A percentile compares a stretch with the other conserved stretches of the same genome.
These are phyloP conservation scores for Tenthredo amoena DNA, from an alignment of 2,888 invertebrate species.

Conservation along the genomic window DNA sequence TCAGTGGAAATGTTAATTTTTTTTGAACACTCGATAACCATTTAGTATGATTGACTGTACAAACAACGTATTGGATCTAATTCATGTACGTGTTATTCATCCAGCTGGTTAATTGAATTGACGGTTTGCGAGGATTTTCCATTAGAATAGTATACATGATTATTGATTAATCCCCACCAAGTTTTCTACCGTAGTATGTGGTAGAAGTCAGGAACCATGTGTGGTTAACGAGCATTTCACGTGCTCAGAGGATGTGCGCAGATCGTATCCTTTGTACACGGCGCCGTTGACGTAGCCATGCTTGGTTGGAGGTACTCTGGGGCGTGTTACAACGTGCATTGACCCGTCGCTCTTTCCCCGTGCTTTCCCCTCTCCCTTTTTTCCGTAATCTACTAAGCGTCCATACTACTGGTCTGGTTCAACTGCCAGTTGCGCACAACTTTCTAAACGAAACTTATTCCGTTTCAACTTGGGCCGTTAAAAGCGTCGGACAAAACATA, in stretches of 20 bases:
- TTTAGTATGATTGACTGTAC: not conserved
- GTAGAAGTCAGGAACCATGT: slow-evolving; percentile 58
- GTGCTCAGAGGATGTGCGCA: slow-evolving; percentile 60
- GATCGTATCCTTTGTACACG: slow-evolving; percentile 52
- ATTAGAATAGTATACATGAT: slow-evolving; percentile 64
- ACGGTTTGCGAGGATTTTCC: slow-evolving; percentile 59
- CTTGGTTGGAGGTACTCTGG: slow-evolving; percentile 49
- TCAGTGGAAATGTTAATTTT: not conserved
- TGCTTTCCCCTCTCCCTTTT: slow-evolving; percentile 54
- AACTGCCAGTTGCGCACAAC: slow-evolving; percentile 70
- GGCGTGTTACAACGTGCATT: slow-evolving; percentile 58
- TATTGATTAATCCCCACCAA: slow-evolving; percentile 64
- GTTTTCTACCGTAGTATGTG: slow-evolving; percentile 56
- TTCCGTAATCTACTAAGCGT: slow-evolving; percentile 55
- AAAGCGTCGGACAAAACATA: slow-evolving; percentile 34
- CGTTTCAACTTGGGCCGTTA: slow-evolving; percentile 50
- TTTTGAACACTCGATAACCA: not conserved
- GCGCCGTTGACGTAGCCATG: slow-evolving; percentile 46
- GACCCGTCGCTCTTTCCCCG: slow-evolving; percentile 60
- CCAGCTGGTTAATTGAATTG: slow-evolving; percentile 63
- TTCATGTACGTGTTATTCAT: slow-evolving; percentile 48
- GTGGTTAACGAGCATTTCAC: slow-evolving; percentile 60
- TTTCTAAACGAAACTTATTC: slow-evolving; percentile 68
- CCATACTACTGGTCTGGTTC: slow-evolving; percentile 58
- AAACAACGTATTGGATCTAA: slow-evolving; percentile 1